Percentiles rank a stretch among this genome's conserved stretches.
phyloP scores from a whole-genome alignment of 2,888 invertebrate species.

The Acanthosoma haemorrhoidale region DNA sequence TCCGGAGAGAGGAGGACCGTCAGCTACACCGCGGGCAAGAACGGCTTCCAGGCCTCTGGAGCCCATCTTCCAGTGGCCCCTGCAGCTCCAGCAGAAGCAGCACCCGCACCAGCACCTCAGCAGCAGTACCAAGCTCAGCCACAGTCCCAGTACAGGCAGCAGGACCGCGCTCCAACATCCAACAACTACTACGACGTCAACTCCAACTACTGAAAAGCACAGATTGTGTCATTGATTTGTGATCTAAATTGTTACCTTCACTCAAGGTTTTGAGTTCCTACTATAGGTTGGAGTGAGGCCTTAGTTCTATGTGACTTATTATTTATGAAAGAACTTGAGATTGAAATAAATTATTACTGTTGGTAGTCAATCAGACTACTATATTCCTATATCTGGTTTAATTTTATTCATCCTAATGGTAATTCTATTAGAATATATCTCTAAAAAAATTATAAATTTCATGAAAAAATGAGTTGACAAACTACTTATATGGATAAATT shows the following conservation, averaged over 20 bases:
- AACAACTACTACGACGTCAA: constrained; percentile 37
- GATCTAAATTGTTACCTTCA: constrained; percentile 42
- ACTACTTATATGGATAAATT: too few relatives aligned
- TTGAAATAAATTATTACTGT: background rate
- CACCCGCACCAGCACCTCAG: constrained; percentile 53
- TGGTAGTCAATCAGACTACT: background rate
- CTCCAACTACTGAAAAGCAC: constrained; percentile 30
- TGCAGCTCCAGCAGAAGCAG: constrained; percentile 37
- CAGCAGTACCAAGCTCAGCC: constrained; percentile 33
- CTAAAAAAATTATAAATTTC: too few relatives aligned
- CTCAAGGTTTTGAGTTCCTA: constrained; percentile 4
- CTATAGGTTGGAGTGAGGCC: background rate
- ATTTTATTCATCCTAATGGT: too few relatives aligned
- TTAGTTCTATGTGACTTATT: background rate
- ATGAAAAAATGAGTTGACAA: too few relatives aligned
- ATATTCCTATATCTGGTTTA: too few relatives aligned
- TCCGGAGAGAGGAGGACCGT: constrained; percentile 73
- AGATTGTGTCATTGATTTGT: constrained; percentile 43
- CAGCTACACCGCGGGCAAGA: constrained; percentile 78
- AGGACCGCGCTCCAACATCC: constrained; percentile 32
- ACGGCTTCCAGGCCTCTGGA: constrained; percentile 65
- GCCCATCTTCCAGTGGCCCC: constrained; percentile 59
- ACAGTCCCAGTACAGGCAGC: constrained; percentile 36
- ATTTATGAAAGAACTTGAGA: background rate
- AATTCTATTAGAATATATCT: too few relatives aligned